These are phyloP conservation scores for Leguminivora glycinivorella DNA, from an alignment of 1,140 invertebrate genomes.

Conservation along the genomic window DNA sequence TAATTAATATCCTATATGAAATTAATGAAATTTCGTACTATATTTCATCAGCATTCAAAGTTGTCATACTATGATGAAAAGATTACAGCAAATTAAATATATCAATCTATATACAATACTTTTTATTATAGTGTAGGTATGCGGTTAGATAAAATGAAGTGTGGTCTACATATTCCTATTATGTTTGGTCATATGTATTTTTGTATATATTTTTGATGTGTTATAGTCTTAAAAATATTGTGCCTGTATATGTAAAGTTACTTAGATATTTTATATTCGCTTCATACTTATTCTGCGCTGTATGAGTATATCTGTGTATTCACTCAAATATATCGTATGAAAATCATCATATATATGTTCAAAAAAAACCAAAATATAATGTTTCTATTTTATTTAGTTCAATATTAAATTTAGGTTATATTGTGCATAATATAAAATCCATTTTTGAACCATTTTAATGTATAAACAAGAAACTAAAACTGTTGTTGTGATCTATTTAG, in stretches of 20 bases:
- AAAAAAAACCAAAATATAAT: neutral
- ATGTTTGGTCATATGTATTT: neutral
- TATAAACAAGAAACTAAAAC: constrained; percentile 33
- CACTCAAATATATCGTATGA: constrained; percentile 16
- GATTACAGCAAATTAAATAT: neutral
- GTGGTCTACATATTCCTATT: neutral
- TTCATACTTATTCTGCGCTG: constrained; percentile 32
- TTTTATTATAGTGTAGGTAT: neutral
- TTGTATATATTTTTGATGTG: constrained; percentile 34
- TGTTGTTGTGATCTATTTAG: constrained; percentile 62
- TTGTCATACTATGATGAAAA: neutral
- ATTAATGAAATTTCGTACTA: constrained; percentile 23
- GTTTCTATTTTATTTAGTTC: neutral
- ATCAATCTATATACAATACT: neutral
- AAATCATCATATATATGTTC: neutral
- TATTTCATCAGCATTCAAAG: neutral
- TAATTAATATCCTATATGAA: constrained; percentile 10
- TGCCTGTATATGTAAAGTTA: constrained; percentile 49
- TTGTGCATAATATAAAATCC: neutral
- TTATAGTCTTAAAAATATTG: constrained; percentile 44
- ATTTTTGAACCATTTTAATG: constrained; percentile 25
- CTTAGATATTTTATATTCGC: constrained; percentile 37
- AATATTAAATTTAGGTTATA: neutral
- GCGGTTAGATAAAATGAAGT: neutral
- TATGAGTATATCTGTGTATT: constrained; percentile 34